Evolutionary conservation across 2,888 invertebrate genomes (phyloP), one percentile per base, ranked within the genome.

Genomic region (Thecocarcelia acutangulata): DNA sequence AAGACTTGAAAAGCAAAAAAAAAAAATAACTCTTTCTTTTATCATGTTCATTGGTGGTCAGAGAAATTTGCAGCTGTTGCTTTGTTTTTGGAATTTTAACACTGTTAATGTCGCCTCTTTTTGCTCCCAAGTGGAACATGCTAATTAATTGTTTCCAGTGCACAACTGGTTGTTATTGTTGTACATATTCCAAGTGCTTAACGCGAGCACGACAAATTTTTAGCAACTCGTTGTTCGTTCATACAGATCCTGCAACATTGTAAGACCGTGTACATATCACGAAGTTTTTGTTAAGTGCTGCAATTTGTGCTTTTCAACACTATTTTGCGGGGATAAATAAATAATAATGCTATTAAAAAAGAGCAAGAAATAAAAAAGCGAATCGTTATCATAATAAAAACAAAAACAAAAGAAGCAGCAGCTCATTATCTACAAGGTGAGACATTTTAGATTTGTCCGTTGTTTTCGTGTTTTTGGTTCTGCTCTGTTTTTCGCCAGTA

Each of bases 191-290:
- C 74, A 44, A 59, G 52, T 52, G 59, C 82, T 80, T 80, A 54
- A 56, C 37, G 54, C 37, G 56, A 40, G 37, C 56, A 56, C 74
- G 56, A 28, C 44, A 52, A 63, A 63, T 46, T 63, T 48, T 46
- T 33, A 33, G 33, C 33, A 33, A 33, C 33, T 33, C 5, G 44
- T 12, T 17, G 40, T n/a, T 83, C 86, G 84, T 86, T 84, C 83
- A 83, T 85, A 83, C 83, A 63, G 24, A 61, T 86, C 85, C 86
- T 86, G 86, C 84, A 84, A 80, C 84, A 83, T 58, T 78, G 63
- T 66, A 56, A 19, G n/a, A 54, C 42, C 42, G n/a, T 37, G 33
- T 33, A 33, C 33, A 33, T 33, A 64, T 73, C 64, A 56, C 19
- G 48, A 42, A 40, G 28, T 56, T 24, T 69, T 24, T 69, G 56